phyloP scores from a whole-genome alignment of 92 coral and sea anemone genomes.

The Parazoanthus swiftii region DNA sequence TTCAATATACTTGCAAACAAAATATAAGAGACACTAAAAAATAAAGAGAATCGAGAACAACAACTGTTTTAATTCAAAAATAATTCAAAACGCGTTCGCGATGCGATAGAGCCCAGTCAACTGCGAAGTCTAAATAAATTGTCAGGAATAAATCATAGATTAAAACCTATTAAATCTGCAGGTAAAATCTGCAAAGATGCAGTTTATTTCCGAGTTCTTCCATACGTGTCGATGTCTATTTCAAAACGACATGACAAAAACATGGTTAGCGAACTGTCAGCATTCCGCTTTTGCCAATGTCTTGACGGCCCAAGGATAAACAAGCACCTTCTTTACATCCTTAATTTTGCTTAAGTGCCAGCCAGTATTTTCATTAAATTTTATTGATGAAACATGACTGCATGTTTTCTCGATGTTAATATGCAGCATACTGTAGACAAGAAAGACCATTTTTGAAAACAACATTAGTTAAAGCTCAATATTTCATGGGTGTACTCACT shows the following conservation, averaged over 20 bases:
- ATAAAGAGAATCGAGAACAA: neutral
- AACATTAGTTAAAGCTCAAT: neutral
- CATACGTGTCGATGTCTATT: neutral
- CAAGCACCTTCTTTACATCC: neutral
- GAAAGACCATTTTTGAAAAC: neutral
- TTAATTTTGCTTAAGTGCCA: neutral
- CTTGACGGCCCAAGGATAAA: neutral
- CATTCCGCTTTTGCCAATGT: neutral
- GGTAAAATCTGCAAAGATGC: neutral
- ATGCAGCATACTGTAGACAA: neutral
- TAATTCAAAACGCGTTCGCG: neutral
- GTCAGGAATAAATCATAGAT: too few species aligned
- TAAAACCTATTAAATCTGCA: too few species aligned
- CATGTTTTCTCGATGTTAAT: neutral
- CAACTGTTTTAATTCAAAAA: neutral
- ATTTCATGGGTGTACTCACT: conserved; percentile 48
- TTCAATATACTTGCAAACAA: neutral
- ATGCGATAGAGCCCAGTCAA: neutral
- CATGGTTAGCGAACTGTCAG: neutral
- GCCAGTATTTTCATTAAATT: neutral
- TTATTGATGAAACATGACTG: neutral
- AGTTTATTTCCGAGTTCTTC: neutral
- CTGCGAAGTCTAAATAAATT: too few species aligned
- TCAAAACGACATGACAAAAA: neutral
- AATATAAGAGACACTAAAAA: neutral